Conservation (phyloP, 2,113 vertebrate species). For the Gulo gulo region DNA sequence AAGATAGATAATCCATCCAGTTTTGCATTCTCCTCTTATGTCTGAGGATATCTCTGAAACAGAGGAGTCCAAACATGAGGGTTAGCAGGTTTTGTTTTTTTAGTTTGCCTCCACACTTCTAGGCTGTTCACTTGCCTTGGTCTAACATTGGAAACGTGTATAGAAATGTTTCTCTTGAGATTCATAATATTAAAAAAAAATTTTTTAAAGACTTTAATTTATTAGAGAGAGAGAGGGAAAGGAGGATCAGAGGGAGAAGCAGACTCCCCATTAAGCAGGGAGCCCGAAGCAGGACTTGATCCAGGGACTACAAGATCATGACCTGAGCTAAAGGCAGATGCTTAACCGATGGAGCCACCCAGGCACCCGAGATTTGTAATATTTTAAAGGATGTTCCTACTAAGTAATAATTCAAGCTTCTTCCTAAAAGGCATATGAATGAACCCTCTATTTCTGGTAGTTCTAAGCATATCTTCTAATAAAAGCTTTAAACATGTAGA, state of each 20-base stretch:
- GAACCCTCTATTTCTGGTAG: neutral
- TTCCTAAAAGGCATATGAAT: neutral
- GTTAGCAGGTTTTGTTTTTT: neutral
- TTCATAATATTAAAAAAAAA: neutral
- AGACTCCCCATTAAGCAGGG: too few species aligned
- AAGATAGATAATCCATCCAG: neutral
- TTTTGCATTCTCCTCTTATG: neutral
- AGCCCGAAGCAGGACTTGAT: too few species aligned
- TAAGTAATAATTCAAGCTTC: neutral
- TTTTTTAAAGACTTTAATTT: neutral
- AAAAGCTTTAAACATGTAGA: neutral
- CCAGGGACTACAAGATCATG: too few species aligned
- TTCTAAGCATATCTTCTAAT: neutral
- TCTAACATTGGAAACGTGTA: neutral
- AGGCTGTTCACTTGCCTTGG: neutral
- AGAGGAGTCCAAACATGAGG: neutral
- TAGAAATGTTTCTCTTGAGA: conserved; percentile 30
- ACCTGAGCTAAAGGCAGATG: neutral
- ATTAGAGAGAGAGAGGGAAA: neutral
- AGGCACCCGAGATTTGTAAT: neutral
- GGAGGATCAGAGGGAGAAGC: neutral
- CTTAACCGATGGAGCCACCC: neutral
- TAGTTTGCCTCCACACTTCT: neutral
- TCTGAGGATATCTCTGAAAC: neutral
- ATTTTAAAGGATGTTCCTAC: conserved; percentile 11